Evolutionary conservation across 2,113 vertebrate species (phyloP), one percentile per base, ranked within the genome.

Genomic region (Isurus oxyrinchus): DNA sequence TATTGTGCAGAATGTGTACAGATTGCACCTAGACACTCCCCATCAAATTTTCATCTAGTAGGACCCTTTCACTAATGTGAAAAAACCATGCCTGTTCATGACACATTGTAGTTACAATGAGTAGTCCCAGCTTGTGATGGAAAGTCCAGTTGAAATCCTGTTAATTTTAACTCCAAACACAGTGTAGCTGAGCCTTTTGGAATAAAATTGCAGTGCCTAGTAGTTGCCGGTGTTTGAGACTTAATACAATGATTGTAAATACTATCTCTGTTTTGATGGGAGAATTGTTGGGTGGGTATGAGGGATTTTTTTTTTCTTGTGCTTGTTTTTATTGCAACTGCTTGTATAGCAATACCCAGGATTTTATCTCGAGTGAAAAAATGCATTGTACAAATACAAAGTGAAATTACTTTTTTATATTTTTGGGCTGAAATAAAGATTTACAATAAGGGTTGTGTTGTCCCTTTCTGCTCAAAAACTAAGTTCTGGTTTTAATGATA

Each of bases 401-500:
- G 94, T 95, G 25, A 95, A 69, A 53, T 49, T 72, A 95, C 66
- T 19, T 76, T 91, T 95, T 59, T 91, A 91, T 91, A 76, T 95
- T 95, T 95, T 91, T 95, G 72, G 67, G 66, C 67, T 95, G 94
- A 69, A 95, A 95, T 95, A 95, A 95, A 95, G 94, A 55, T 95
- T 95, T 55, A 31, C 63, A 95, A 55, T 72, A 67, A 94, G 16
- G 14, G 5, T 40, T 40, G 31, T 94, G 25, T 8, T 88, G 13
- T 35, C 27, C 3, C 59, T 94, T 94, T 31, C 72, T 11, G 10
- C 72, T 49, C 44, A 49, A 49, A 49, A 49, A 1, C 44, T 49
- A 49, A 49, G 44, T 49, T 49, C 35, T 35, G 27, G 35, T 7
- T 31, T 76, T 35, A 76, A 76, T 76, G 31, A 6, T 76, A 19